Evolutionary conservation across 2,113 vertebrate genomes (phyloP).

Genomic region (Dasyornis broadbenti): DNA sequence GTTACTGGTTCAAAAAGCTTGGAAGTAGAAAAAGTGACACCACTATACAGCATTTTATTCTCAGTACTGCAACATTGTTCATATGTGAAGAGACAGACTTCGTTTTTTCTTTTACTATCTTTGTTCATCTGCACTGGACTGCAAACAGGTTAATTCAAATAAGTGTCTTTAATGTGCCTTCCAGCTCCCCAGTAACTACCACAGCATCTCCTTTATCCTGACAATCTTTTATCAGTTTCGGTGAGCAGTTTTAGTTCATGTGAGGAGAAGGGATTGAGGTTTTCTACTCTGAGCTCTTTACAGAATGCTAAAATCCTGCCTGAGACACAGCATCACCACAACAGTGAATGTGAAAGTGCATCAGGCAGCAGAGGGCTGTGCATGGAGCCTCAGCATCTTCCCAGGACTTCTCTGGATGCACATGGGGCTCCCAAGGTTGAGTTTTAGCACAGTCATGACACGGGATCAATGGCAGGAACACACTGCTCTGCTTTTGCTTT

Average conservation of each 20-base stretch:
- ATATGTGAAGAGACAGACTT: neutral
- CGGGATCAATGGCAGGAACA: neutral
- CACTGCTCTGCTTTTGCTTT: neutral
- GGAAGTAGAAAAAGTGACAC: neutral
- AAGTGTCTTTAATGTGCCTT: neutral
- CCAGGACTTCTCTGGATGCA: neutral
- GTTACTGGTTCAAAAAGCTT: neutral
- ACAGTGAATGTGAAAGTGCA: neutral
- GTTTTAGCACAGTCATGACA: too few relatives aligned
- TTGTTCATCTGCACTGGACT: neutral
- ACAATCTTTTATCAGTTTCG: neutral
- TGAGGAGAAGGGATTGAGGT: neutral
- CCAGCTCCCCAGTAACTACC: neutral
- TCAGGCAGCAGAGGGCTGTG: neutral
- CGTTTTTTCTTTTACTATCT: neutral
- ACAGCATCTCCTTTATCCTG: neutral
- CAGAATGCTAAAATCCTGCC: neutral
- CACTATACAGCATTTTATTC: neutral
- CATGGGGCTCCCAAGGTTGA: rapidly evolving
- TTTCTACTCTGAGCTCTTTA: neutral
- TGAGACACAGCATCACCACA: neutral
- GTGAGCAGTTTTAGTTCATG: neutral
- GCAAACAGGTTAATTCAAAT: neutral
- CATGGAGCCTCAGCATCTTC: neutral
- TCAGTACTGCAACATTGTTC: neutral